Evolutionary conservation across 35 echinoderm and acorn worm species (phyloP).

Genomic region (Apostichopus californicus): DNA sequence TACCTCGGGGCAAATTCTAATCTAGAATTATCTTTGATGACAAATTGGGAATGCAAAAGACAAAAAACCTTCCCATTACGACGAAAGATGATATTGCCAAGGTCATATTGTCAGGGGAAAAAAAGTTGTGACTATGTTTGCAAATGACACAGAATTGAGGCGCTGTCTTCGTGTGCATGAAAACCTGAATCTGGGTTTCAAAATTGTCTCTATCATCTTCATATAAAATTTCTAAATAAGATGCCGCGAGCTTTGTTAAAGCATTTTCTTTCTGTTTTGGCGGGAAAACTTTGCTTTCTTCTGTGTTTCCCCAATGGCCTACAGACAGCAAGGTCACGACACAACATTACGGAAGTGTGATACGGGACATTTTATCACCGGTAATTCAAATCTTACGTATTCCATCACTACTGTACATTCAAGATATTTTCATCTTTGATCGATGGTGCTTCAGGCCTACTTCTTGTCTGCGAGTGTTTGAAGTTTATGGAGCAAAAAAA

Average conservation of each 20-base stretch:
- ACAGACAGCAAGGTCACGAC: constrained; percentile 3
- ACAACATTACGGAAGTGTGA: not conserved
- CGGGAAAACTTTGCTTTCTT: not conserved
- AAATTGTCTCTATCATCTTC: not conserved
- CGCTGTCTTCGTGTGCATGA: constrained; percentile 29
- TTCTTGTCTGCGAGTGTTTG: too few species aligned
- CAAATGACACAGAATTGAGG: constrained; percentile 36
- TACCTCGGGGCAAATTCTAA: constrained; percentile 24
- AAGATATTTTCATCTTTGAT: too few species aligned
- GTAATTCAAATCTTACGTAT: too few species aligned
- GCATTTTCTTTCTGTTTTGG: not conserved
- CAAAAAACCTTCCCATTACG: constrained; percentile 15
- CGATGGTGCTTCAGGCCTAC: too few species aligned
- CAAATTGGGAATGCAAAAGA: constrained; percentile 32
- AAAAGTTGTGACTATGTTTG: constrained; percentile 52
- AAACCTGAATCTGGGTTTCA: not conserved
- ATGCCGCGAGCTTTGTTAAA: not conserved
- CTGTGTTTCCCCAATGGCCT: not conserved
- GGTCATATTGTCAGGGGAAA: constrained; percentile 44
- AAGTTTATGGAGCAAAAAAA: too few species aligned
- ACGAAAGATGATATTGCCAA: constrained; percentile 44
- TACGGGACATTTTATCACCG: too few species aligned
- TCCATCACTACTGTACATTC: too few species aligned
- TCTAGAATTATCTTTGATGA: constrained; percentile 40
- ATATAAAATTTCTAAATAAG: constrained; percentile 1